Evolutionary conservation across 37 sponge, comb jelly and placozoan species (phyloP), one percentile per base, ranked within the genome.

Genomic region (Haliclona indistincta): DNA sequence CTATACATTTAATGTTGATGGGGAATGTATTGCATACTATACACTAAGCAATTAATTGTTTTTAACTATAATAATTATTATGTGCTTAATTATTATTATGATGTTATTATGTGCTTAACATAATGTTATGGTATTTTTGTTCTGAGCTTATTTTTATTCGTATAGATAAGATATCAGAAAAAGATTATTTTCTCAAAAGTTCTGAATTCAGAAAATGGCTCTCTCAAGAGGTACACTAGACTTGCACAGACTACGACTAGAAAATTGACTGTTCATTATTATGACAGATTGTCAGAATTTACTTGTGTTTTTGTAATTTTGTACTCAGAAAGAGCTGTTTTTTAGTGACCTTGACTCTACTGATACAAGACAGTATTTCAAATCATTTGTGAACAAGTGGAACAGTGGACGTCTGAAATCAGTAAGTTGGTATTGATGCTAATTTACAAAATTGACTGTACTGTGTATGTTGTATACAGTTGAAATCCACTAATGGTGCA

Each of bases 191-290:
- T 23, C 39, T 36, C 4, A 93, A 77, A 68, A 93, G 94, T 81
- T 71, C 85, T 23, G 94, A 93, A 69, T 88, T 88, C 63, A 68
- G 94, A 58, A 55, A 52, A 40, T 93, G 94, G 94, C 78, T 93
- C 1, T 68, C 89, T 20, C 82, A 93, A 64, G 83, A 93, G 79
- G 94, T 93, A 53, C n/a, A n/a, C n/a, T n/a, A n/a, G n/a, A n/a
- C n/a, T n/a, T n/a, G n/a, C n/a, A n/a, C n/a, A n/a, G n/a, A n/a
- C n/a, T n/a, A n/a, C n/a, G n/a, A n/a, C n/a, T n/a, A n/a, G n/a
- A n/a, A n/a, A n/a, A n/a, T n/a, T n/a, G n/a, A n/a, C n/a, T n/a
- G n/a, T n/a, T n/a, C n/a, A n/a, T n/a, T n/a, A n/a, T n/a, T n/a
- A n/a, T n/a, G n/a, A n/a, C n/a, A n/a, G n/a, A n/a, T n/a, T n/a